Conservation (phyloP, 2,113 vertebrate genomes). For the Leiothrix lutea region DNA sequence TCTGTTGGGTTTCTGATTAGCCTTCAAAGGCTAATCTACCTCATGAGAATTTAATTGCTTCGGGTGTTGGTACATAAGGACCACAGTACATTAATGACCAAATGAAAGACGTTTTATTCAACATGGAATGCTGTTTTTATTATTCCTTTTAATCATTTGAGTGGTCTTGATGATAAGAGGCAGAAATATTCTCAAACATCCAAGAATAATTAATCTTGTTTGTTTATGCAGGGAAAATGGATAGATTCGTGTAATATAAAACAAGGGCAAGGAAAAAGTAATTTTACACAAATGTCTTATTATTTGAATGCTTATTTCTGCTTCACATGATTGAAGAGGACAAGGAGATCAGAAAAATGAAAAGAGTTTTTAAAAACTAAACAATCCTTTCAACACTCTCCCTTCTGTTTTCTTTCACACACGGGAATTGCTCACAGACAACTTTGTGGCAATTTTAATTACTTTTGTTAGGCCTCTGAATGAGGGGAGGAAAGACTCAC, state of each 20-base stretch:
- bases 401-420: not conserved
- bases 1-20: not conserved
- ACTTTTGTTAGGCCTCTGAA: not conserved
- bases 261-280: not conserved
- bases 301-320: conserved; percentile 7
- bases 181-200: not conserved
- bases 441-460: conserved; percentile 13
- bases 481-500: not conserved
- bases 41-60: not conserved
- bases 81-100: not conserved
- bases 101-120: not conserved
- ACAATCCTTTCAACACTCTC: not conserved
- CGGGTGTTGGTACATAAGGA: not conserved
- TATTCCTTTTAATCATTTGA: conserved; percentile 25
- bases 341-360: not conserved
- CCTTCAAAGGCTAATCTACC: not conserved
- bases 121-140: not conserved
- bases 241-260: conserved; percentile 22
- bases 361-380: conserved; percentile 2
- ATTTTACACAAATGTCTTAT: not conserved
- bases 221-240: not conserved
- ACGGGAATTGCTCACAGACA: not conserved
- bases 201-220: conserved; percentile 27
- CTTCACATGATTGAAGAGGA: conserved; percentile 18
- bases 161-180: not conserved